Base-by-base conservation (phyloP, 2,797 vertebrate species). In the Gymnocypris eckloni region DNA sequence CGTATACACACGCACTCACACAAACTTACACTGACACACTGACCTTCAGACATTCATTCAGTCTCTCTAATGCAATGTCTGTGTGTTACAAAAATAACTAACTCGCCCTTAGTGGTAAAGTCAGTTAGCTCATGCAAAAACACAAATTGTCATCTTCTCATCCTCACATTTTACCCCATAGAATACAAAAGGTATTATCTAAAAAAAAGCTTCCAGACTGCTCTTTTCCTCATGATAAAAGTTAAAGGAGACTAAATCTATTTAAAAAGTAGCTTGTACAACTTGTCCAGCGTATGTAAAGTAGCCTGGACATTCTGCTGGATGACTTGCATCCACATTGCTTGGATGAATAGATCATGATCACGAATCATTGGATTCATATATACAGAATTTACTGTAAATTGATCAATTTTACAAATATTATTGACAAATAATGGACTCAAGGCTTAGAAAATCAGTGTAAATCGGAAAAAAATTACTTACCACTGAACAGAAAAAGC, bases 11-110 rank as follows among this genome's bases (percentile, higher is more conserved):
- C 50, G 1, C 56, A 52, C 41, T n/a, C 25, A 13, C 67, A 61
- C n/a, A 80, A 41, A 85, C 18, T 70, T 22, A 59, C 72, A 52
- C 41, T 75, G 48, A 81, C 76, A 86, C 77, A 80, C 69, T 87
- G 86, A 90, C 86, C 89, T 90, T 87, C 86, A 85, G 83, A 75
- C 79, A 86, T 86, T 73, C 45, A 77, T 54, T 45, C 25, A 33
- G 75, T 67, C 45, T 86, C 48, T 61, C 77, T 81, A 56, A 77
- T 76, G 33, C 52, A 77, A 84, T 45, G 28, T 52, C 59, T 73
- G 69, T 76, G 56, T 50, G 39, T 88, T 87, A 70, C 12, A 69
- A 70, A 43, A 71, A 80, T 64, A 85, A 83, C 37, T 43, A 66
- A 66, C 33, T 86, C 77, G 56, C 25, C 16, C 50, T 71, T 72